phyloP scores from a whole-genome alignment of 2,113 vertebrate genomes.

The Spermophilus dauricus region DNA sequence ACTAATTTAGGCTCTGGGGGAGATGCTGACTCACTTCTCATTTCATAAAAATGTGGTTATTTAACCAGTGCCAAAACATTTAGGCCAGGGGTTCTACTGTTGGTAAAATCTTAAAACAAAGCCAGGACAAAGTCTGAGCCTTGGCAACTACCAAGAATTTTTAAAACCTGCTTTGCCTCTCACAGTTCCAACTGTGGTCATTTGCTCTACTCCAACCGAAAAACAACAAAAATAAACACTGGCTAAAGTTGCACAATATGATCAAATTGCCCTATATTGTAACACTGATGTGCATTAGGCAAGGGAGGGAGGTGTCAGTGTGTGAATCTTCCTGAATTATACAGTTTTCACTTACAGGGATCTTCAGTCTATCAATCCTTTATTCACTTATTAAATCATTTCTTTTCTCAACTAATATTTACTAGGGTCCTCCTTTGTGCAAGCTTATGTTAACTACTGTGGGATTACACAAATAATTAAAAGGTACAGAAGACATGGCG shows the following conservation, averaged over 20 bases:
- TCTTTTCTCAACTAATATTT: constrained; percentile 30
- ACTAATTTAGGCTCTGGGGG: not conserved
- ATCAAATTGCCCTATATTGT: not conserved
- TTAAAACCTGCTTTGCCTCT: constrained; percentile 11
- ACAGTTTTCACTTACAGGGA: not conserved
- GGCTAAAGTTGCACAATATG: not conserved
- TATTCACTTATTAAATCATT: not conserved
- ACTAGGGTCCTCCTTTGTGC: not conserved
- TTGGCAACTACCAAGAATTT: not conserved
- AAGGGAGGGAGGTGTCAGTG: not conserved
- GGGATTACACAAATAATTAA: not conserved
- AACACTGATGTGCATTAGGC: not conserved
- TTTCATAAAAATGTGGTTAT: constrained; percentile 62
- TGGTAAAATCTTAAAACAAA: constrained; percentile 46
- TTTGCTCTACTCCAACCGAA: not conserved
- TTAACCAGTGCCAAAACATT: constrained; percentile 47
- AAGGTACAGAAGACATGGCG: not conserved
- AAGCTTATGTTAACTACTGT: not conserved
- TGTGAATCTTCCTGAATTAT: not conserved
- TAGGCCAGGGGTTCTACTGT: not conserved
- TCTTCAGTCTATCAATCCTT: not conserved
- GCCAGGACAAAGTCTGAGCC: not conserved
- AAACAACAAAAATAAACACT: constrained; percentile 22
- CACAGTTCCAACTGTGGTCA: not conserved
- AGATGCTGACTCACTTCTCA: constrained; percentile 29